These are phyloP conservation scores for Perca flavescens DNA, from an alignment of 2,113 vertebrate species.

Conservation along the genomic window DNA sequence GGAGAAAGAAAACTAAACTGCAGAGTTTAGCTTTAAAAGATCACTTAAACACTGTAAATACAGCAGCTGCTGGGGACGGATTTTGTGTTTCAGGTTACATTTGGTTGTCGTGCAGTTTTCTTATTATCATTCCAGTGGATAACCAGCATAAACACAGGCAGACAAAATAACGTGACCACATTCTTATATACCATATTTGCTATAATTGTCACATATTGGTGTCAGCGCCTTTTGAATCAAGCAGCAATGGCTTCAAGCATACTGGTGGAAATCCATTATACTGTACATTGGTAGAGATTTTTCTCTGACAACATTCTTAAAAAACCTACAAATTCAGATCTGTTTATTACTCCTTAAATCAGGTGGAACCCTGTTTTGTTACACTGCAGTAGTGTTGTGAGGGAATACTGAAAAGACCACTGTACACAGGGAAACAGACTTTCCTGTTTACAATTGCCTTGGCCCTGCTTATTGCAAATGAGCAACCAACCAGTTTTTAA, in stretches of 20 bases:
- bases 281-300: no score
- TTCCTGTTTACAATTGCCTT: not conserved
- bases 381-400: not conserved
- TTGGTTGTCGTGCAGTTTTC: not conserved
- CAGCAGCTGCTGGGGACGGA: conserved; percentile 11
- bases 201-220: not conserved
- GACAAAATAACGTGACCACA: not conserved
- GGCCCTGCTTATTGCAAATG: not conserved
- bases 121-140: conserved; percentile 8
- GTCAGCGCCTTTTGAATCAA: not conserved
- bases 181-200: not conserved
- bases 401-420: not conserved
- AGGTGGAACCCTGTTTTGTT: not conserved
- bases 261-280: not conserved
- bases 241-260: not conserved
- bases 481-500: not conserved
- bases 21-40: conserved; percentile 27
- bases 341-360: not conserved
- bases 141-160: not conserved
- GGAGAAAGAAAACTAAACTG: not conserved
- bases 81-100: conserved; percentile 14
- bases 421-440: not conserved
- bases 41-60: conserved; percentile 23
- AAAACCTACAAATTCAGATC: not conserved
- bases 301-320: not conserved